A percentile compares a stretch with the other conserved stretches of the same genome.
Evolutionary conservation across 2,113 vertebrate genomes (phyloP).

Genomic region (Nannobrachium achirus): DNA sequence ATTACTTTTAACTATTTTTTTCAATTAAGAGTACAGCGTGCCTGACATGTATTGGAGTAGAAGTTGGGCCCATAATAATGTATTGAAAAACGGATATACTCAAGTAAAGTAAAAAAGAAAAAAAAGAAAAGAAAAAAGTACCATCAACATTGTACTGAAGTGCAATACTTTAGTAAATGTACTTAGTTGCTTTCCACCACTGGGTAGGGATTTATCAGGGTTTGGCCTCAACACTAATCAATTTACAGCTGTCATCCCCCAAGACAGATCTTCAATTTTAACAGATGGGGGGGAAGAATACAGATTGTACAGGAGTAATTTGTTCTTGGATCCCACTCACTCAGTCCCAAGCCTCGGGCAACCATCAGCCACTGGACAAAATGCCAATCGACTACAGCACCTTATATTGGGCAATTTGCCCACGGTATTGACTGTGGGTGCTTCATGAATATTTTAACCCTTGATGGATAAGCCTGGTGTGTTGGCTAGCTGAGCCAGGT

Average conservation of each 20-base stretch:
- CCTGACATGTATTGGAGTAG: no score
- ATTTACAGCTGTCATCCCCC: background rate
- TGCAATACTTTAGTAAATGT: no score
- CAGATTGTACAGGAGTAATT: conserved; percentile 4
- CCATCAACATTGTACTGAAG: no score
- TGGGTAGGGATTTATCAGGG: background rate
- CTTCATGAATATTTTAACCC: conserved; percentile 35
- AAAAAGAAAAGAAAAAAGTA: no score
- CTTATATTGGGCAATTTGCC: background rate
- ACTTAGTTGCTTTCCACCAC: no score
- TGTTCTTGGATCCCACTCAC: background rate
- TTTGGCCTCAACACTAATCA: conserved; percentile 21
- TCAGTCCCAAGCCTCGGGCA: background rate
- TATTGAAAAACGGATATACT: no score
- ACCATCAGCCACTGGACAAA: conserved; percentile 8
- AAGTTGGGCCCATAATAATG: no score
- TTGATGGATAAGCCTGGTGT: conserved; percentile 1
- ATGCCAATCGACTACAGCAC: conserved; percentile 5
- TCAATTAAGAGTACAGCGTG: no score
- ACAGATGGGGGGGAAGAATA: no score
- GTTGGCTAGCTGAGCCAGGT: background rate
- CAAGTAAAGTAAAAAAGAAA: no score
- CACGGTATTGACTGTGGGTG: background rate
- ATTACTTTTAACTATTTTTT: no score
- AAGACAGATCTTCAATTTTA: background rate